A percentile compares a stretch with the other conserved stretches of the same genome.
phyloP scores from a whole-genome alignment of 64 coral and sea anemone species.

The Catalaphyllia jardinei region DNA sequence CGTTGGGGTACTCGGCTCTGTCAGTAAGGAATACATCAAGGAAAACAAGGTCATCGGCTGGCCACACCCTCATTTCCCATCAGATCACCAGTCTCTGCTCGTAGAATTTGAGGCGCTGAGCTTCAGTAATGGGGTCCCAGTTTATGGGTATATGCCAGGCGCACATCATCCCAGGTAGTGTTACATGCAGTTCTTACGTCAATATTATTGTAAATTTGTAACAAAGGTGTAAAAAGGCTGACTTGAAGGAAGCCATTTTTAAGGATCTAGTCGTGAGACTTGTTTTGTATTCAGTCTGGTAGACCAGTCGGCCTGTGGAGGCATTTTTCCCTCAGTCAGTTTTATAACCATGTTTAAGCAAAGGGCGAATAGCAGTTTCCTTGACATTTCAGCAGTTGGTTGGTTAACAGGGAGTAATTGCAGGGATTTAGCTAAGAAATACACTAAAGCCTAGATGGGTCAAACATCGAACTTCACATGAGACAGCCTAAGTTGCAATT shows the following conservation, averaged over 20 bases:
- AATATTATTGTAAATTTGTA: constrained; percentile 71
- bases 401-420: neutral
- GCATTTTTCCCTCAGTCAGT: constrained; percentile 14
- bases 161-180: constrained; percentile 67
- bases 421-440: neutral
- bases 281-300: constrained; percentile 37
- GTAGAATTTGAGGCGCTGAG: constrained; percentile 93
- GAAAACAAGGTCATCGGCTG: constrained; percentile 95
- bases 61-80: constrained; percentile 98
- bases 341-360: constrained; percentile 1
- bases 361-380: neutral
- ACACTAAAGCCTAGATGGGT: no score
- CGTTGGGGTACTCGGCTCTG: constrained; percentile 75
- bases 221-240: constrained; percentile 59
- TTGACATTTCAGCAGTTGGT: neutral
- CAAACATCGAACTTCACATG: no score
- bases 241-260: constrained; percentile 31
- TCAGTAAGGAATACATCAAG: constrained; percentile 82
- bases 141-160: constrained; percentile 58
- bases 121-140: constrained; percentile 55
- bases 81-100: constrained; percentile 93
- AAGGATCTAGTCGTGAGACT: constrained; percentile 8
- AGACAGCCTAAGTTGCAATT: no score
- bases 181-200: neutral
- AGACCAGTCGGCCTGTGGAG: neutral